Evolutionary conservation across 2,888 invertebrate genomes (phyloP), one percentile per base, ranked within the genome.

Genomic region (Chrysolina haemoptera): DNA sequence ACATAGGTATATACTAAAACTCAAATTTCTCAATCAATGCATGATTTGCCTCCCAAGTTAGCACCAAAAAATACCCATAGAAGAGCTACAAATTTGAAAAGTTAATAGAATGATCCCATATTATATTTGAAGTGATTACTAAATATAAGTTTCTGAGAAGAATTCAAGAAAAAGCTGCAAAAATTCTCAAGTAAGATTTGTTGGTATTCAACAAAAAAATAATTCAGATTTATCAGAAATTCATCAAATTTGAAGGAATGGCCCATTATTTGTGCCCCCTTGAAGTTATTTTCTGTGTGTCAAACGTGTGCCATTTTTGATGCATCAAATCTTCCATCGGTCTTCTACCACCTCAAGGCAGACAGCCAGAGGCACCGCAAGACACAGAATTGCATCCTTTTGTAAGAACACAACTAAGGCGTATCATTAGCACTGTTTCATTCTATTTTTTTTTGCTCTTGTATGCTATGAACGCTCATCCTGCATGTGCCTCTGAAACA

Each of bases 401-500:
- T 73, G 63, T 76, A 83, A 84, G 84, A 85, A 86, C 85, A 84
- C 86, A 86, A 86, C 84, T 82, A 84, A 85, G 84, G 85, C 89
- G 90, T 88, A 89, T 82, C 84, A 88, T 88, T 86, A 88, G 89
- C 83, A 81, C 79, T 69, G 74, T 63, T 68, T 75, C 70, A 70
- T 59, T 75, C 74, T 63, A 76, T 73, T 75, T 41, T 66, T 64
- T 55, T 75, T 75, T 76, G 73, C 72, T 68, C 78, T 71, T 67
- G 68, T 64, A 76, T 79, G 84, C 85, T 84, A 84, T 81, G 81
- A 91, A 91, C 91, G 91, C 91, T 91, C 91, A 89, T 91, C 91
- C 92, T 92, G 93, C 94, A 93, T 93, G 94, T 94, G 94, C 94
- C 94, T 94, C 94, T 94, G 94, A 93, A 94, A 91, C 92, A 90